Percentiles rank a stretch among this genome's conserved stretches.
Evolutionary conservation across 2,113 vertebrate genomes (phyloP).

Genomic region (Rhabdomys dilectus): DNA sequence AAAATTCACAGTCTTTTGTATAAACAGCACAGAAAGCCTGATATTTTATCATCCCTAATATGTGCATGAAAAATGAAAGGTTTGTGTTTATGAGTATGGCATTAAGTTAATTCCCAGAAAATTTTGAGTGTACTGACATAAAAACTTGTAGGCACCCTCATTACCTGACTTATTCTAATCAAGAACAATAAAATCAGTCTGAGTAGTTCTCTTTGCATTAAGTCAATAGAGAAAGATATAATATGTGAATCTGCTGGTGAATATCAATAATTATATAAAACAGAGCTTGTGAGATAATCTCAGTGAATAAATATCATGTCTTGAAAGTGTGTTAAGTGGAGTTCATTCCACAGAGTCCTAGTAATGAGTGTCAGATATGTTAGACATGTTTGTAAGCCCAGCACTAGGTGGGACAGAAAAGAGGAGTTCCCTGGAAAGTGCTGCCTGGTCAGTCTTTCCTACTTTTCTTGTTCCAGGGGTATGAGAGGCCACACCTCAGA

Average conservation of each 20-base stretch:
- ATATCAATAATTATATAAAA: not conserved
- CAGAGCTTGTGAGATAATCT: not conserved
- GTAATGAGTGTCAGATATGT: too few species aligned
- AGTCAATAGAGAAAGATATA: not conserved
- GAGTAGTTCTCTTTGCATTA: not conserved
- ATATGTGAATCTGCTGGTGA: not conserved
- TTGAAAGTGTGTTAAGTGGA: not conserved
- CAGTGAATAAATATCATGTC: not conserved
- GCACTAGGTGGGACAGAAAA: not conserved
- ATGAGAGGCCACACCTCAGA: not conserved
- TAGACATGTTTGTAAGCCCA: not conserved
- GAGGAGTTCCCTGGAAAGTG: too few species aligned
- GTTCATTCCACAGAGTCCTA: too few species aligned
- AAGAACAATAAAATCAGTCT: not conserved
- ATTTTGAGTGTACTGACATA: not conserved
- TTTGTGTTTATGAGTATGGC: not conserved
- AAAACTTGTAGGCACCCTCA: not conserved
- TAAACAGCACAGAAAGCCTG: fast-evolving
- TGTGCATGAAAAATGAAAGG: not conserved
- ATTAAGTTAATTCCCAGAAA: not conserved
- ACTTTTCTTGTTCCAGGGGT: not conserved
- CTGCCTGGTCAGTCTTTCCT: not conserved
- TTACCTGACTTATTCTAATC: not conserved
- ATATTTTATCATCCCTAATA: not conserved
- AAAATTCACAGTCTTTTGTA: not conserved